Evolutionary conservation across 2,888 invertebrate genomes (phyloP), one percentile per base, ranked within the genome.

Genomic region (Sesia bembeciformis): DNA sequence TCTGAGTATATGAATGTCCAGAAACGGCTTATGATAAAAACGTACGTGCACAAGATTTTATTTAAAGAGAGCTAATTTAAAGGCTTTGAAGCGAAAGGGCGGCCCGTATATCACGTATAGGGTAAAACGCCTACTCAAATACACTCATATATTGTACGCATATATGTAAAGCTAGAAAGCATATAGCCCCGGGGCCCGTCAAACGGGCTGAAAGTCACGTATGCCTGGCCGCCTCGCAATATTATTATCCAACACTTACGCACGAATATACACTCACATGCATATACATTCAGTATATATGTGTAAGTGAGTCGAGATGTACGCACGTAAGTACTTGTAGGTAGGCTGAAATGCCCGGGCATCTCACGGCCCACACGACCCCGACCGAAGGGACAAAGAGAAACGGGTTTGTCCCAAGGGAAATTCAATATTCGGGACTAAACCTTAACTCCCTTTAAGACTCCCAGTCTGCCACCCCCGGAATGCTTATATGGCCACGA

Each of bases 361-460:
- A 85, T 78, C 78, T 67, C 56, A 23, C 76, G 81, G 85, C 87
- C 86, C 83, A 85, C 82, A 84, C 88, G 86, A 86, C 87, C 88
- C 86, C 84, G 81, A 74, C 75, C 78, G 76, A 87, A 89, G 88
- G 89, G 88, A 88, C 88, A 89, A 88, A 87, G 88, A 79, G 88
- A 89, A 89, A 89, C 89, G 89, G 90, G 90, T 90, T 90, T 88
- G 89, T 90, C 90, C 89, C 90, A 83, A 84, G 90, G 90, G 90
- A 90, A 90, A 90, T 90, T 90, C 90, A 90, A 90, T 90, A 90
- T 90, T 90, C 90, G 90, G 90, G 89, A 87, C 89, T 89, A 89
- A 89, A 89, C 88, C 89, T 84, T 89, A 88, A 85, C 89, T 84
- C 90, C 90, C 90, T 85, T 83, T 84, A 85, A 87, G 82, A 79